Conservation (phyloP, 2,113 vertebrate genomes). For the Myotis lucifugus region DNA sequence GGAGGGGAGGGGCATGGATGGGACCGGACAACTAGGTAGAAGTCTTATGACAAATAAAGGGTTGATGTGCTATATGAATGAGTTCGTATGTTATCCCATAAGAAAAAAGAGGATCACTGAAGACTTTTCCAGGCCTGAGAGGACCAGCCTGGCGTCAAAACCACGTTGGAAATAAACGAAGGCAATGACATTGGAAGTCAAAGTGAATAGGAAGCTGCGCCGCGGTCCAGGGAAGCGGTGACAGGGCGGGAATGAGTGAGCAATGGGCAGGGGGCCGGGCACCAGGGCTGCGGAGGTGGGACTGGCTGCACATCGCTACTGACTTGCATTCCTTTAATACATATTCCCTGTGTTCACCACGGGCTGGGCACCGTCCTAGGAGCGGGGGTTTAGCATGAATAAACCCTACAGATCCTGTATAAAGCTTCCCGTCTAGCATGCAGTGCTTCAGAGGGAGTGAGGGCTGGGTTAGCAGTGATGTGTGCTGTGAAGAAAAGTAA, state of each 20-base stretch:
- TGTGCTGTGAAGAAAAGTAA: background rate
- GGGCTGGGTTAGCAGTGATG: background rate
- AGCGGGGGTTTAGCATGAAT: background rate
- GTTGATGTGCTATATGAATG: background rate
- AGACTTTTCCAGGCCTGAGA: background rate
- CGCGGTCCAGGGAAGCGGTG: background rate
- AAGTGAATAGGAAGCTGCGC: background rate
- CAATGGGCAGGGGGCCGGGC: background rate
- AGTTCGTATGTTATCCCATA: background rate
- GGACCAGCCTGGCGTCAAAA: background rate
- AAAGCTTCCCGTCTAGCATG: background rate
- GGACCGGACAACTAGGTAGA: background rate
- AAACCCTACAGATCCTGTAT: background rate
- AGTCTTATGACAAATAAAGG: background rate
- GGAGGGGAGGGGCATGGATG: background rate
- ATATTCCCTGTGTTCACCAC: background rate
- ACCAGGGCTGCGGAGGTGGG: background rate
- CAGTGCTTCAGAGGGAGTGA: too few species aligned
- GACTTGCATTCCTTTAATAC: background rate
- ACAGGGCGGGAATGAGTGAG: background rate
- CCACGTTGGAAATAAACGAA: background rate
- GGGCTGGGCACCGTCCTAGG: background rate
- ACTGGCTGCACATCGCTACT: background rate
- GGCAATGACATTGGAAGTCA: background rate
- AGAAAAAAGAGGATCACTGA: background rate